A percentile compares a stretch with the other conserved stretches of the same genome.
phyloP scores from a whole-genome alignment of 2,888 invertebrate genomes.

The Leuctra nigra region DNA sequence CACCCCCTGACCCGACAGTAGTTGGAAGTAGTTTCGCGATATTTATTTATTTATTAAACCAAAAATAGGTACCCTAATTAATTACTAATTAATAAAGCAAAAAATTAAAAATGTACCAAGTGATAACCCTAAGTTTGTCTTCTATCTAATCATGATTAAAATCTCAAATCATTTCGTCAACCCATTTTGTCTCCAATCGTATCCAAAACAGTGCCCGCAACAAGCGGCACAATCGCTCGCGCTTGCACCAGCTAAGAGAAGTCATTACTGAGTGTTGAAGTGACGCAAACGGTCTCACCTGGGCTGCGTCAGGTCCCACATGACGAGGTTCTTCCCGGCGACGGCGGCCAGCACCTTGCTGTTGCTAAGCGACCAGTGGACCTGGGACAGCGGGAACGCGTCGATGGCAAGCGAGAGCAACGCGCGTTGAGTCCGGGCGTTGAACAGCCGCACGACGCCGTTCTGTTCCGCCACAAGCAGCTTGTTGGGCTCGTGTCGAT shows the following conservation, averaged over 20 bases:
- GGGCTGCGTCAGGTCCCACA: constrained; percentile 61
- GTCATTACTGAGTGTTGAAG: constrained; percentile 51
- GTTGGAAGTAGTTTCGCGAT: no score
- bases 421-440: constrained; percentile 56
- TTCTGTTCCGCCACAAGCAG: constrained; percentile 67
- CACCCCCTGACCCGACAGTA: no score
- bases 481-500: constrained; percentile 60
- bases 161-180: no score
- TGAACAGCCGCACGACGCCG: constrained; percentile 67
- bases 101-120: no score
- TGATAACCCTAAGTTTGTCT: no score
- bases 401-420: constrained; percentile 58
- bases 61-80: no score
- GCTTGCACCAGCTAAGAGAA: constrained; percentile 58
- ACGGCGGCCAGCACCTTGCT: constrained; percentile 53
- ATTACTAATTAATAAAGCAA: no score
- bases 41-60: no score
- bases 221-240: no score
- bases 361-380: constrained; percentile 64
- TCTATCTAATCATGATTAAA: no score
- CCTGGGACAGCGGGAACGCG: constrained; percentile 51
- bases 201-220: no score
- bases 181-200: no score
- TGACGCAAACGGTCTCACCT: constrained; percentile 49
- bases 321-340: constrained; percentile 56